Conservation (phyloP, 2,888 invertebrate species). For the Antitype chi region DNA sequence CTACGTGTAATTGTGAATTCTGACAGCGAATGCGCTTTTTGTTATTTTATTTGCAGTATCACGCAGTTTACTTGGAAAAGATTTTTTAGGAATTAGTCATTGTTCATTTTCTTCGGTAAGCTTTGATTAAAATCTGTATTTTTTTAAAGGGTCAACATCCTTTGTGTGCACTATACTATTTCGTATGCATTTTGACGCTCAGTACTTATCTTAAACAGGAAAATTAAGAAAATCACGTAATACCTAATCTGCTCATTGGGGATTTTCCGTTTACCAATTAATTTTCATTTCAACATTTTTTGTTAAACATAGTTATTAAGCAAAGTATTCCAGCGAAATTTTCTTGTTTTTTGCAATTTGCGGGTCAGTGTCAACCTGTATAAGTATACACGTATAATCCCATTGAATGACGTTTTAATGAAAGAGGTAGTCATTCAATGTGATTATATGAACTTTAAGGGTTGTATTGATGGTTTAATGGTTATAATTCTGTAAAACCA, state of each 20-base stretch:
- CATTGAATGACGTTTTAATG: too few species aligned
- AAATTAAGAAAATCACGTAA: conserved; percentile 43
- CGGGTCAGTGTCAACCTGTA: too few species aligned
- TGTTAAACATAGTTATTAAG: neutral
- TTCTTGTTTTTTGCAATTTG: too few species aligned
- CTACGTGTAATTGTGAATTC: conserved; percentile 82
- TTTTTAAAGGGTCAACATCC: conserved; percentile 60
- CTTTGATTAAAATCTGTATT: conserved; percentile 76
- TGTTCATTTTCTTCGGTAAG: conserved; percentile 68
- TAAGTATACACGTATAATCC: too few species aligned
- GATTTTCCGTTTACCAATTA: conserved; percentile 26
- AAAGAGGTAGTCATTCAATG: too few species aligned
- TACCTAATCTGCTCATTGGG: conserved; percentile 36
- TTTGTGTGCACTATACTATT: conserved; percentile 45
- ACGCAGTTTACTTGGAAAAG: conserved; percentile 86
- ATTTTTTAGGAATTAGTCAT: conserved; percentile 87
- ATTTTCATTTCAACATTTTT: neutral
- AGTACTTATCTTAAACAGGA: conserved; percentile 27
- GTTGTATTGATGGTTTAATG: too few species aligned
- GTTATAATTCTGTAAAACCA: too few species aligned
- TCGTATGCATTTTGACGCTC: conserved; percentile 1
- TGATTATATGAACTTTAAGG: too few species aligned
- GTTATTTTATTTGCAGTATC: conserved; percentile 85
- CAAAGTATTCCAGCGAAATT: too few species aligned
- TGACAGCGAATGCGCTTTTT: conserved; percentile 77